These are phyloP conservation scores for Omphaloscelis lunosa DNA, from an alignment of 2,888 invertebrate species.

Conservation along the genomic window DNA sequence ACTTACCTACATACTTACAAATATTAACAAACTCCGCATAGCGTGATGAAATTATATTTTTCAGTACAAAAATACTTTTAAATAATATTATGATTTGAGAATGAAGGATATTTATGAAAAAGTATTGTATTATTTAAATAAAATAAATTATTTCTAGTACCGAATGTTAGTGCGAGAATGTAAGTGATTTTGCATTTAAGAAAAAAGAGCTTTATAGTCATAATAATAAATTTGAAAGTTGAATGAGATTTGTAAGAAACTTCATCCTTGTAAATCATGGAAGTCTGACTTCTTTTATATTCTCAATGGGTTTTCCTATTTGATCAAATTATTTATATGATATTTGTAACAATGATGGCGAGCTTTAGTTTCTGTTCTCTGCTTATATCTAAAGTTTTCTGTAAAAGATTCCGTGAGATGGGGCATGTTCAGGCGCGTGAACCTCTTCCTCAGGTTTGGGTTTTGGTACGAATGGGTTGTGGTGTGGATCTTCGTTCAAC, in stretches of 20 bases:
- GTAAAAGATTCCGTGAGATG: slow-evolving; percentile 67
- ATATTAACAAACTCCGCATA: slow-evolving; percentile 27
- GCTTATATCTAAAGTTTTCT: slow-evolving; percentile 53
- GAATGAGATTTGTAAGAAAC: slow-evolving; percentile 9
- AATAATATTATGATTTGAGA: slow-evolving; percentile 34
- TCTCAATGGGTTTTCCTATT: slow-evolving; percentile 45
- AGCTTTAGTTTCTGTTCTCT: slow-evolving; percentile 29
- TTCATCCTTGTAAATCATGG: slow-evolving; percentile 16
- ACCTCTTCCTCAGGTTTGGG: slow-evolving; percentile 89
- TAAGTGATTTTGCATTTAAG: background rate
- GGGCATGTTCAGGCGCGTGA: slow-evolving; percentile 17
- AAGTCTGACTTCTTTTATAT: slow-evolving; percentile 8
- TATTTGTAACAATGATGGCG: slow-evolving; percentile 59
- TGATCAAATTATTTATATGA: slow-evolving; percentile 46
- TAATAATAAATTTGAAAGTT: background rate
- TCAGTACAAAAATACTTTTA: slow-evolving; percentile 28
- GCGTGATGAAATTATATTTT: slow-evolving; percentile 45
- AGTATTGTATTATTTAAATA: slow-evolving; percentile 53
- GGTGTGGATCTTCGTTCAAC: slow-evolving; percentile 94
- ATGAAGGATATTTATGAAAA: slow-evolving; percentile 42
- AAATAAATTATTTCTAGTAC: slow-evolving; percentile 57
- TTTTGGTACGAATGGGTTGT: slow-evolving; percentile 95
- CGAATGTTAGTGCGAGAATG: slow-evolving; percentile 39
- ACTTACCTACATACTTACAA: background rate
- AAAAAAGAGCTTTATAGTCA: background rate